Base-by-base conservation (phyloP, 2,888 invertebrate species). In the Nineta flava region DNA sequence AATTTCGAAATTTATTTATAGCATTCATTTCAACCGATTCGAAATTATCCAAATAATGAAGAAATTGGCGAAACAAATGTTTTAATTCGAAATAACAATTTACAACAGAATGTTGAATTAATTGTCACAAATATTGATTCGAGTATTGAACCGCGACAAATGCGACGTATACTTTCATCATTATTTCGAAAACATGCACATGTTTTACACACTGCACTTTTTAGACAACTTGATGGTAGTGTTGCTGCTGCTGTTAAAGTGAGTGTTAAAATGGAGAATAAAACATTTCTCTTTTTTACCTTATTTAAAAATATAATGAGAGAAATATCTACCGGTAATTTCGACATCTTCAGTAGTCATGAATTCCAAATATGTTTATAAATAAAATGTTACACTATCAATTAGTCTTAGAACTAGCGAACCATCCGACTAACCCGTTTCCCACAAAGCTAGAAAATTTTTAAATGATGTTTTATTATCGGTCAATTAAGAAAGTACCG, bases 211-310 rank as follows among this genome's bases (percentile, higher is more conserved):
- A 32, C 83, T 31, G 73, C 74, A n/a, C 71, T 82, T 46, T 73
- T 72, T 55, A 65, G 72, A 40, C 81, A 79, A 63, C 70, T 75
- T 1, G 83, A 83, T 62, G 81, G 81, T 45, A 76, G 74, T 50
- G 73, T 81, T 17, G 71, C 82, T 4, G 90, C 84, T 0, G 75
- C 75, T 17, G 77, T 91, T 0, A 76, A 77, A 59, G 77, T 92
- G 68, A 74, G 52, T 65, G 76, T 56, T 58, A 3, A 26, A 7
- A 26, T 26, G n/a, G n/a, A 26, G 7, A 19, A 19, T 5, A 19
- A 19, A 19, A 19, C n/a, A n/a, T n/a, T n/a, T n/a, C n/a, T n/a
- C n/a, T 19, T 19, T 19, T 19, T 19, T 19, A 5, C 19, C 3
- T 19, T 19, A 2, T 19, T 19, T 3, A 19, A 19, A 19, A 19